Evolutionary conservation across 2,888 invertebrate species (phyloP).

Genomic region (Athalia rosae): DNA sequence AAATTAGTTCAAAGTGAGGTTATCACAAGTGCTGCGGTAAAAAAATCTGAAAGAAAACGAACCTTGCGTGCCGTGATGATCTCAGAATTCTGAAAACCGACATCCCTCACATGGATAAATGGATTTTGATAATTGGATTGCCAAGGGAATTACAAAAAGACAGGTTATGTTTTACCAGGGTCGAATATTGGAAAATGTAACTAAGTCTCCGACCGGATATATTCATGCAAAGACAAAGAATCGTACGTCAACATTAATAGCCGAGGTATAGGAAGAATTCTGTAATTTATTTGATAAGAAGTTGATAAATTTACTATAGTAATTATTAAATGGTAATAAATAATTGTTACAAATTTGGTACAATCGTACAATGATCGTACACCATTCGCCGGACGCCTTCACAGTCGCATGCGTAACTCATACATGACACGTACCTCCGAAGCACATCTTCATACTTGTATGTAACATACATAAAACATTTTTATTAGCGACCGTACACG

Average conservation of each 20-base stretch:
- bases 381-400: not conserved
- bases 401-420: too few relatives aligned
- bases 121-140: constrained; percentile 34
- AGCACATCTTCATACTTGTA: too few relatives aligned
- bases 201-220: not conserved
- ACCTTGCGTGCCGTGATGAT: constrained; percentile 50
- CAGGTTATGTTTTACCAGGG: constrained; percentile 37
- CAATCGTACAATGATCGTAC: not conserved
- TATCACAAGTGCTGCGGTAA: not conserved
- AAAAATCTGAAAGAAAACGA: constrained; percentile 7
- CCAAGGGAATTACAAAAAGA: not conserved
- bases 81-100: constrained; percentile 53
- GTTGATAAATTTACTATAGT: too few relatives aligned
- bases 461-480: not conserved
- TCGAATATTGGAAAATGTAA: not conserved
- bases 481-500: not conserved
- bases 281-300: too few relatives aligned
- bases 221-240: not conserved
- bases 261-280: not conserved
- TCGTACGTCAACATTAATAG: not conserved
- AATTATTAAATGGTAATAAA: too few relatives aligned
- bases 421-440: too few relatives aligned
- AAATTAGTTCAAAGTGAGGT: not conserved
- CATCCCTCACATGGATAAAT: constrained; percentile 52
- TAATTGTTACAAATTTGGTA: not conserved